A percentile compares a stretch with the other conserved stretches of the same genome.
These are phyloP conservation scores for Ceuthmochares aereus DNA, from an alignment of 2,113 vertebrate genomes.

Conservation along the genomic window DNA sequence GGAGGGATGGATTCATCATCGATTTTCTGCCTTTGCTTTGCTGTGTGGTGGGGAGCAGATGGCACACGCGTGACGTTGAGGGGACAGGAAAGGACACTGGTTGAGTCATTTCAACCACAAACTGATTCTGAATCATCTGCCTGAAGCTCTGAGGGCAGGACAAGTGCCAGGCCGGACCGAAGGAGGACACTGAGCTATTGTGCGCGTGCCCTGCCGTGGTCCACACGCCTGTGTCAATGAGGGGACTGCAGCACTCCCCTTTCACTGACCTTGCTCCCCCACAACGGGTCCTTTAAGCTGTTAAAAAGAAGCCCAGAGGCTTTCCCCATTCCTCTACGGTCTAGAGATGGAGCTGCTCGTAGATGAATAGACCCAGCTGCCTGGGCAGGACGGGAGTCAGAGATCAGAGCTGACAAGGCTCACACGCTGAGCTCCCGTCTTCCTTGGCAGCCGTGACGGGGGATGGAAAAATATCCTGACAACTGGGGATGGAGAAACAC, in stretches of 20 bases:
- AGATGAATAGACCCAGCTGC: constrained; percentile 42
- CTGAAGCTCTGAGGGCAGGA: constrained; percentile 33
- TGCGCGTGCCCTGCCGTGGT: background rate
- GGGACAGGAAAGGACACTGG: background rate
- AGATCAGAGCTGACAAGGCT: background rate
- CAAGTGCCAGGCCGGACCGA: background rate
- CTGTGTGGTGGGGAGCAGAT: constrained; percentile 17
- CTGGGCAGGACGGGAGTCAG: background rate
- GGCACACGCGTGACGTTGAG: background rate
- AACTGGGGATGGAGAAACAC: background rate
- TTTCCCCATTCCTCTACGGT: constrained; percentile 9
- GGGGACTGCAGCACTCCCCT: constrained; percentile 3
- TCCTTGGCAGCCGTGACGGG: accelerated
- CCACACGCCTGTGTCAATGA: background rate
- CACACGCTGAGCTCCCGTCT: background rate
- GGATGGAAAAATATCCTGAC: background rate
- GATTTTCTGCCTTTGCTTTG: background rate
- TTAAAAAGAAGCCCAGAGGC: background rate
- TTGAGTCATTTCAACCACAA: constrained; percentile 56
- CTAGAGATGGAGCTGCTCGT: background rate
- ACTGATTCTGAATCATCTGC: background rate
- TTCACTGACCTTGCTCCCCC: background rate
- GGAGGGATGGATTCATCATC: background rate
- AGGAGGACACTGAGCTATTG: constrained; percentile 58
- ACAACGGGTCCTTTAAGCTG: constrained; percentile 39